phyloP scores from a whole-genome alignment of 2,113 vertebrate genomes.

The Podarcis cretensis region DNA sequence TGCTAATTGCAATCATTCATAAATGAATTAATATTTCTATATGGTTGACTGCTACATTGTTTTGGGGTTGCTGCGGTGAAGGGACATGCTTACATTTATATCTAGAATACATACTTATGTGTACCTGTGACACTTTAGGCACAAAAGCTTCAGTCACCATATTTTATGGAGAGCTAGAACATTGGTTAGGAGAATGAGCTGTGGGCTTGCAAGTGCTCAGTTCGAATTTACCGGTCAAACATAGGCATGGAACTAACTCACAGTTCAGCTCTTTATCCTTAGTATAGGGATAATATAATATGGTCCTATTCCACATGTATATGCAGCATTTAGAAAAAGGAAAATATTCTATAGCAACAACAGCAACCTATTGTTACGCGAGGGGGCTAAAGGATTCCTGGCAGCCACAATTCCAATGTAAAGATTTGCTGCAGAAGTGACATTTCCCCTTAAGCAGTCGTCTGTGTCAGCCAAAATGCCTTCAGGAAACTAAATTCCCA shows the following conservation, averaged over 20 bases:
- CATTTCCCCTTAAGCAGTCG: background rate
- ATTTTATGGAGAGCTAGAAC: background rate
- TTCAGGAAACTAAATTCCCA: background rate
- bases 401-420: background rate
- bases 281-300: background rate
- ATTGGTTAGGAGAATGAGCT: background rate
- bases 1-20: slow-evolving; percentile 20
- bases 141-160: background rate
- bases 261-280: background rate
- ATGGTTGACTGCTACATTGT: background rate
- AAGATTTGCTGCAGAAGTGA: background rate
- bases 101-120: background rate
- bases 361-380: background rate
- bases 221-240: background rate
- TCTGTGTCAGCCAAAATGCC: background rate
- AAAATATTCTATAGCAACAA: background rate
- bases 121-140: background rate
- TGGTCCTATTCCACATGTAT: background rate
- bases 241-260: background rate
- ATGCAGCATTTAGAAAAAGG: background rate
- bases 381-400: background rate
- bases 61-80: background rate
- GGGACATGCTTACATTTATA: slow-evolving; percentile 13
- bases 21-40: background rate
- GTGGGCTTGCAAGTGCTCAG: no score